These are phyloP conservation scores for Tamandua tetradactyla DNA, from an alignment of 2,797 vertebrate genomes.

Conservation along the genomic window DNA sequence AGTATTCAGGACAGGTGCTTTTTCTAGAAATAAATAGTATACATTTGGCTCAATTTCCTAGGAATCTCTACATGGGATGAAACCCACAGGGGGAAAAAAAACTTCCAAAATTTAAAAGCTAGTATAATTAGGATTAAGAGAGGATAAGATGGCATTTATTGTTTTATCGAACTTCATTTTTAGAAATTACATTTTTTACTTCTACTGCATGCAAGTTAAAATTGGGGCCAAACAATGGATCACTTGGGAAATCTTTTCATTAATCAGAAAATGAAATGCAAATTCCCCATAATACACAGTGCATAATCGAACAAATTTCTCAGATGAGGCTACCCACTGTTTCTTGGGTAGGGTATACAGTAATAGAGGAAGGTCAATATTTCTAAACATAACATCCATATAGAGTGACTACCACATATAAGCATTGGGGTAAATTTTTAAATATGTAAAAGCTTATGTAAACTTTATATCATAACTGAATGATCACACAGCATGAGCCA, in stretches of 20 bases:
- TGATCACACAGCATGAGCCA: neutral
- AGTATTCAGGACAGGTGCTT: neutral
- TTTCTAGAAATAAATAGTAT: neutral
- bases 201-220: neutral
- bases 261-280: slow-evolving; percentile 7
- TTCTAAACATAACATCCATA: neutral
- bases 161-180: slow-evolving; percentile 21
- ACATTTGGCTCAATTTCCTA: neutral
- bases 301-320: neutral
- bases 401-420: neutral
- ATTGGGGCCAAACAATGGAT: neutral
- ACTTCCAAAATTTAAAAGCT: neutral
- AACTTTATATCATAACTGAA: slow-evolving; percentile 41
- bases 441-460: slow-evolving; percentile 29
- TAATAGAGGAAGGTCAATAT: neutral
- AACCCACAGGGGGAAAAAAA: neutral
- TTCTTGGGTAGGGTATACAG: neutral
- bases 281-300: neutral
- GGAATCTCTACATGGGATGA: neutral
- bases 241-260: neutral
- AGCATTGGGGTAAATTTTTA: neutral
- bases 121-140: neutral
- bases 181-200: neutral
- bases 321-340: neutral
- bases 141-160: neutral